Evolutionary conservation across 2,888 invertebrate genomes (phyloP).

Genomic region (Dasysyrphus albostriatus): DNA sequence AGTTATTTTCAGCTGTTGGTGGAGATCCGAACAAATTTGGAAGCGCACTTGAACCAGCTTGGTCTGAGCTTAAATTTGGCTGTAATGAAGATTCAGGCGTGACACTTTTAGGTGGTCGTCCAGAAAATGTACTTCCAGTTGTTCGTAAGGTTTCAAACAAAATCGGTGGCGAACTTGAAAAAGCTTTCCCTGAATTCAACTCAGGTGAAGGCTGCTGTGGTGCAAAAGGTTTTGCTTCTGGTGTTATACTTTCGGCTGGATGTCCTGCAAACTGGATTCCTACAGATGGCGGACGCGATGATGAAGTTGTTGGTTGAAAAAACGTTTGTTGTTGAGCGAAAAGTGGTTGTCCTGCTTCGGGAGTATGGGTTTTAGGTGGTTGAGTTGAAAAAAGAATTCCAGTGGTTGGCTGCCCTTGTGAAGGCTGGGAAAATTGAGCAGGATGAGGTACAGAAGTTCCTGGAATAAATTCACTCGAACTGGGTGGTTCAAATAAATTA

Average conservation of each 20-base stretch:
- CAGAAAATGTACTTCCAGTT: not conserved
- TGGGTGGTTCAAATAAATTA: conserved; percentile 31
- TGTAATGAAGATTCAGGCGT: not conserved
- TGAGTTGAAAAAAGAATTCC: not conserved
- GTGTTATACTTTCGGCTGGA: not conserved
- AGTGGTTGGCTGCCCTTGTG: not conserved
- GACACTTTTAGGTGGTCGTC: not conserved
- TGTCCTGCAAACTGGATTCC: conserved; percentile 4
- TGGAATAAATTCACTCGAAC: not conserved
- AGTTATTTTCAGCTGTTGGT: not conserved
- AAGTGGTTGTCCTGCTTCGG: not conserved
- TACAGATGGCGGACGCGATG: conserved; percentile 13
- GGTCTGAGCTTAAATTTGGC: not conserved
- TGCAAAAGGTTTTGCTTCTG: not conserved
- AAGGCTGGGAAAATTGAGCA: not conserved
- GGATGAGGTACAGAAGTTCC: not conserved
- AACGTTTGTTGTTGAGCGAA: not conserved
- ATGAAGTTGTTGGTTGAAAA: conserved; percentile 3
- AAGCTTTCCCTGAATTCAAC: not conserved
- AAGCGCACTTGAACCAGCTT: not conserved
- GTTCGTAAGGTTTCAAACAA: not conserved
- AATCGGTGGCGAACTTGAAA: not conserved
- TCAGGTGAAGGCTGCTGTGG: not conserved
- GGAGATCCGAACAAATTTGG: conserved; percentile 39
- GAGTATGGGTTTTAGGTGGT: not conserved